Base-by-base conservation (phyloP, 2,888 invertebrate species). In the Pilophorus perplexus region DNA sequence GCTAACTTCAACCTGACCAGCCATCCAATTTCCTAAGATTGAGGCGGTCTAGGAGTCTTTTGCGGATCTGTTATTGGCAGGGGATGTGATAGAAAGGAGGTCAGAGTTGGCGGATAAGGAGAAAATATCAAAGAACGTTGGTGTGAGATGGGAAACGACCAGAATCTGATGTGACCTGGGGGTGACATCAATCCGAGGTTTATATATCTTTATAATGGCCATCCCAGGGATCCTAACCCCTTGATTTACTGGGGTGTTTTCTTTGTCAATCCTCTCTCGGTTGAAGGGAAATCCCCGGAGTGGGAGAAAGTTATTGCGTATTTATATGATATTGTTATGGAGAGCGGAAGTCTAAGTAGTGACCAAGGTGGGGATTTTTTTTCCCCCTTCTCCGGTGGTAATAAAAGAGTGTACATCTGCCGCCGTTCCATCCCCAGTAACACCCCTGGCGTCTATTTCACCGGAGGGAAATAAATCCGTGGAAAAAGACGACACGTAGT, bases 161-260 rank as follows among this genome's bases (percentile, higher is more conserved):
- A 25, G 50, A 52, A 28, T 52, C 25, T 52, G 52, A 52, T 52
- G 52, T 52, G 52, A 52, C 52, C 52, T 52, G 52, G 28, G 52
- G 52, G 52, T 28, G 52, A 52, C 52, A 52, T 52, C 52, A 52
- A 52, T 52, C 52, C 52, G 10, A 8, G 52, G 33, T 33, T 33
- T 52, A 52, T 52, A 52, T 52, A 52, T 52, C 52, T 52, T 14
- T 28, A 28, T 52, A 52, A 52, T 52, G 52, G 52, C 33, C 52
- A 16, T 25, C 52, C 52, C 27, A 52, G 52, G 52, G 52, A 25
- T 52, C 16, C 18, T 52, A 52, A 52, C 52, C 52, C 52, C 28
- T 52, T 52, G 52, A 52, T 52, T 52, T 52, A 52, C 52, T 52
- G 52, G 52, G 52, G 52, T 52, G 52, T 52, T 52, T 57, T 52